Evolutionary conservation across 2,888 invertebrate species (phyloP).

Genomic region (Seira ritae): DNA sequence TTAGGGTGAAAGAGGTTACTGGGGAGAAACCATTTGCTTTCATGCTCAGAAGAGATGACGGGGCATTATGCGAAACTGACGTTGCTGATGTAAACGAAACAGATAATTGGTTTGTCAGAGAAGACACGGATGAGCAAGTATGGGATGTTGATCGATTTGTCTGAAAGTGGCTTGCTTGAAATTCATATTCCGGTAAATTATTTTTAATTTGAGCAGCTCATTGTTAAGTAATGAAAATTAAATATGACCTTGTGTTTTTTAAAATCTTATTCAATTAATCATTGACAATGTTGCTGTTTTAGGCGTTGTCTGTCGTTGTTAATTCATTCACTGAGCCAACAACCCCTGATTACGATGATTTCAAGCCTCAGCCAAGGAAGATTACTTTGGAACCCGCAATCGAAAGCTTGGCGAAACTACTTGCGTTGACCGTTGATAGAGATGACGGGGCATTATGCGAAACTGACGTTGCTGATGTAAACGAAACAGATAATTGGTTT

Average conservation of each 20-base stretch:
- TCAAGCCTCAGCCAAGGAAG: conserved; percentile 65
- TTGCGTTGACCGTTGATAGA: conserved; percentile 85
- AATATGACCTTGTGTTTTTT: too few relatives aligned
- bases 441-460: conserved; percentile 73
- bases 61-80: conserved; percentile 71
- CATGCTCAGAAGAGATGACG: conserved; percentile 72
- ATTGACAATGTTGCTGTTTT: background rate
- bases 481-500: conserved; percentile 56
- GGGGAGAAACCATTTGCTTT: conserved; percentile 73
- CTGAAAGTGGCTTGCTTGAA: conserved; percentile 89
- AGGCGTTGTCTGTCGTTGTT: conserved; percentile 67
- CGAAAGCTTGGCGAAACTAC: conserved; percentile 86
- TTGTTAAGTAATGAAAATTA: too few relatives aligned
- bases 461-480: conserved; percentile 65
- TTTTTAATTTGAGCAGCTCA: conserved; percentile 11
- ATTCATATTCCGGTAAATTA: conserved; percentile 80
- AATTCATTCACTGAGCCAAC: conserved; percentile 62
- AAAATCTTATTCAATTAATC: background rate
- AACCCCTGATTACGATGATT: conserved; percentile 70
- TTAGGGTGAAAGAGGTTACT: conserved; percentile 87
- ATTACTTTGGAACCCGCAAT: conserved; percentile 87
- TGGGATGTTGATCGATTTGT: conserved; percentile 90
- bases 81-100: conserved; percentile 59
- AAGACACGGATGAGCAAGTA: conserved; percentile 82
- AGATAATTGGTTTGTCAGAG: conserved; percentile 57